A percentile compares a stretch with the other conserved stretches of the same genome.
These are phyloP conservation scores for Acronicta aceris DNA, from an alignment of 2,888 invertebrate genomes.

Conservation along the genomic window DNA sequence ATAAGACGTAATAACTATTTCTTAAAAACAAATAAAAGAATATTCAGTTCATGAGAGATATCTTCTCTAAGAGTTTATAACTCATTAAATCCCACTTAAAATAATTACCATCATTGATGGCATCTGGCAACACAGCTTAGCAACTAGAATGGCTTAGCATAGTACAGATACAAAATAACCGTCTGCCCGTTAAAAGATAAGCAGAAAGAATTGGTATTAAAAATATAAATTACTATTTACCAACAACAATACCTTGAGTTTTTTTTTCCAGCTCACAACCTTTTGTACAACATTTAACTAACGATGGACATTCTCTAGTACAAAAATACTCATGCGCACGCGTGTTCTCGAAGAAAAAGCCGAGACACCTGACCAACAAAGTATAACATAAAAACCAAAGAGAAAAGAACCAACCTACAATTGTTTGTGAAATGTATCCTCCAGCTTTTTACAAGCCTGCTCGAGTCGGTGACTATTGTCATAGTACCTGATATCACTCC, in stretches of 20 bases:
- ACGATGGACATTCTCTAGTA: slow-evolving; percentile 10
- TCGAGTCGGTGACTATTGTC: too few species aligned
- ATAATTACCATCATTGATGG: slow-evolving; percentile 7
- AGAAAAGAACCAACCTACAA: too few species aligned
- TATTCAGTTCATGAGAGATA: slow-evolving; percentile 45
- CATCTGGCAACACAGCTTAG: slow-evolving; percentile 14
- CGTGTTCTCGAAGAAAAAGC: neutral
- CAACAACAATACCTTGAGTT: neutral
- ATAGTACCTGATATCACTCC: too few species aligned
- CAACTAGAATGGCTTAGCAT: slow-evolving; percentile 6
- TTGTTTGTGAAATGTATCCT: too few species aligned
- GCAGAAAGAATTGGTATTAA: slow-evolving; percentile 4
- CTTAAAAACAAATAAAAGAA: slow-evolving; percentile 12
- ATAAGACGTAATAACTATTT: slow-evolving; percentile 12
- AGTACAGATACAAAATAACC: slow-evolving; percentile 1
- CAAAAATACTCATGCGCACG: neutral
- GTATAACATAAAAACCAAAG: neutral
- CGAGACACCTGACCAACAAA: neutral
- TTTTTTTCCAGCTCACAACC: slow-evolving; percentile 28
- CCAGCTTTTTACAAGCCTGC: too few species aligned
- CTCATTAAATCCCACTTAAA: slow-evolving; percentile 24
- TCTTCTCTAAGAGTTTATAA: slow-evolving; percentile 44
- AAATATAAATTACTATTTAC: neutral
- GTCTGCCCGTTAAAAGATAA: slow-evolving; percentile 3
- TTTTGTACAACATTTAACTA: slow-evolving; percentile 1